Evolutionary conservation across 2,113 vertebrate species (phyloP).

Genomic region (Catharus fuscescens): DNA sequence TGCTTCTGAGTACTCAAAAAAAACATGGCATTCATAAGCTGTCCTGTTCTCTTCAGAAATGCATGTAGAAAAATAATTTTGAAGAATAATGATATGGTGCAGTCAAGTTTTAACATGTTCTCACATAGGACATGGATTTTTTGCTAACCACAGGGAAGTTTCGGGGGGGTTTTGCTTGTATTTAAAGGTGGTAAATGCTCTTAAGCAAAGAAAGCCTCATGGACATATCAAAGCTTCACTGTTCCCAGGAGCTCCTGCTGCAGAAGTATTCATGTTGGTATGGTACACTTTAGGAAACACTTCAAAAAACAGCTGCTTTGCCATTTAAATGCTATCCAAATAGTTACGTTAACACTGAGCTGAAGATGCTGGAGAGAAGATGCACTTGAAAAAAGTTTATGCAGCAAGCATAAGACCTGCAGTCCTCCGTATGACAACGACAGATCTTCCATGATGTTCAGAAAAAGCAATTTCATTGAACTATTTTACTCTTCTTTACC

Average conservation of each 20-base stretch:
- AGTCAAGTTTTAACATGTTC: background rate
- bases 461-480: background rate
- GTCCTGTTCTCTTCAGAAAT: background rate
- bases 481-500: background rate
- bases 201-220: background rate
- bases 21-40: background rate
- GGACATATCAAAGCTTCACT: background rate
- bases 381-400: background rate
- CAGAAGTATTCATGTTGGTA: background rate
- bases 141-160: background rate
- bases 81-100: background rate
- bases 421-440: background rate
- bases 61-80: background rate
- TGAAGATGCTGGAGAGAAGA: background rate
- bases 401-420: background rate
- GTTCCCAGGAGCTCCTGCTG: background rate
- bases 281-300: fast-evolving
- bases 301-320: background rate
- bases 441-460: background rate
- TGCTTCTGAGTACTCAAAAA: background rate
- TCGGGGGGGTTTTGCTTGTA: fast-evolving
- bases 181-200: background rate
- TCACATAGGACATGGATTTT: background rate
- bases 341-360: background rate
- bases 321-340: background rate